Evolutionary conservation across 2,888 invertebrate genomes (phyloP).

Genomic region (Dryococelus australis): DNA sequence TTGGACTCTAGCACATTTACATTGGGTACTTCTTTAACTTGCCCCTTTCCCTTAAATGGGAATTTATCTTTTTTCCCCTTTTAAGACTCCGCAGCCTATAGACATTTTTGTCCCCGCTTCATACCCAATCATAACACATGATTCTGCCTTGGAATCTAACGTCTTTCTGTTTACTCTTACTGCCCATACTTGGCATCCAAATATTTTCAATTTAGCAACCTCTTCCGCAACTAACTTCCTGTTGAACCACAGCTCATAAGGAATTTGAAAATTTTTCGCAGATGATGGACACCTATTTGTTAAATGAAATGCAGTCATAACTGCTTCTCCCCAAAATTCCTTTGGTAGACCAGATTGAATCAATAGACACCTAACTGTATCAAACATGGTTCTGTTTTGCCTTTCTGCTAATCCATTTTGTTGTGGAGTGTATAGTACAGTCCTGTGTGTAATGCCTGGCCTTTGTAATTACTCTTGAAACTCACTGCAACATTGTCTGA

Average conservation of each 20-base stretch:
- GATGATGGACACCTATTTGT: constrained; percentile 46
- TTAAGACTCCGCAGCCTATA: constrained; percentile 33
- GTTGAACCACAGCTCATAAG: constrained; percentile 39
- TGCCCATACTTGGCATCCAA: too few relatives aligned
- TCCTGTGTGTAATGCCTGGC: constrained; percentile 48
- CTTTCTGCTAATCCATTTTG: too few relatives aligned
- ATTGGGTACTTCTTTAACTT: too few relatives aligned
- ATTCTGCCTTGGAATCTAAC: too few relatives aligned
- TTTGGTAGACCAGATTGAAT: too few relatives aligned
- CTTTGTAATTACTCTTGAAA: constrained; percentile 41
- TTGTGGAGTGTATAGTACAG: constrained; percentile 47
- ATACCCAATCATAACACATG: constrained; percentile 32
- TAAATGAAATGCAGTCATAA: constrained; percentile 47
- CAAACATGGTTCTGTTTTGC: too few relatives aligned
- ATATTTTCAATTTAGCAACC: too few relatives aligned
- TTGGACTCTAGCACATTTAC: background rate
- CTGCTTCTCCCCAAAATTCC: too few relatives aligned
- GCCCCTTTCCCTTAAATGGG: background rate
- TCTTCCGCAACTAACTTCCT: constrained; percentile 38
- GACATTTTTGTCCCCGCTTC: constrained; percentile 36
- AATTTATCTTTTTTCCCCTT: constrained; percentile 7
- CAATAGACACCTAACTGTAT: too few relatives aligned
- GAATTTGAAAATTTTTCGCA: constrained; percentile 34
- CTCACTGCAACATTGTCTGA: constrained; percentile 37
- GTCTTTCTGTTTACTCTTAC: too few relatives aligned